phyloP scores from a whole-genome alignment of 2,113 vertebrate genomes.

The Dromas ardeola region DNA sequence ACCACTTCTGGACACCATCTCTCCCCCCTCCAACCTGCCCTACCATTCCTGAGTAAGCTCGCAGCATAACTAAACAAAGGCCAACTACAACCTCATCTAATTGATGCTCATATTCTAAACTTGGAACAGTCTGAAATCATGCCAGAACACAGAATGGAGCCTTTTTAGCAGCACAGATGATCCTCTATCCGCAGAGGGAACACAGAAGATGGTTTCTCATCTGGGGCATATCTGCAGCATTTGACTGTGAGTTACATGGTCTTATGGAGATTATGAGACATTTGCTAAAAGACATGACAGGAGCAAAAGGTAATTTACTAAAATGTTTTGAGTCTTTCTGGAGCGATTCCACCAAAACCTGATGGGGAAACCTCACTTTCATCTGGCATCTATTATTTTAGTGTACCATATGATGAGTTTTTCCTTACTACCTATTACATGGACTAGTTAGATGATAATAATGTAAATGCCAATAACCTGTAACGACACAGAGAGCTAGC shows the following conservation, averaged over 20 bases:
- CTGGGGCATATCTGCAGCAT: slow-evolving; percentile 44
- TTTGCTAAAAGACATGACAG: slow-evolving; percentile 44
- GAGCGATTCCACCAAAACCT: slow-evolving; percentile 12
- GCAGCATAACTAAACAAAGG: background rate
- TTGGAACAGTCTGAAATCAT: slow-evolving; percentile 20
- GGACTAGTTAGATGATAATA: background rate
- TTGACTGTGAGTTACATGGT: slow-evolving; percentile 11
- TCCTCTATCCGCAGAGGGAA: slow-evolving; percentile 7
- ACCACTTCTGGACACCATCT: background rate
- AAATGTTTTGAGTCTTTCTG: slow-evolving; percentile 56
- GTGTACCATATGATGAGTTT: background rate
- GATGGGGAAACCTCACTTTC: slow-evolving; percentile 21
- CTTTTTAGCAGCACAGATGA: slow-evolving; percentile 67
- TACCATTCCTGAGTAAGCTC: background rate
- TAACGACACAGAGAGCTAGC: background rate
- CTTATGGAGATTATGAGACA: slow-evolving; percentile 30
- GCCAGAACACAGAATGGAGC: slow-evolving; percentile 44
- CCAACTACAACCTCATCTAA: background rate
- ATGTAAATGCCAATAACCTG: background rate
- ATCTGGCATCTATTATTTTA: slow-evolving; percentile 28
- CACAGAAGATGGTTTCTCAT: slow-evolving; percentile 68
- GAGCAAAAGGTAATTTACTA: slow-evolving; percentile 64
- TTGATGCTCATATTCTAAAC: slow-evolving; percentile 11
- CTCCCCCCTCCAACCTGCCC: background rate
- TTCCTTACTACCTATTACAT: background rate